phyloP scores from a whole-genome alignment of 2,888 invertebrate genomes.

The Sepioteuthis lessoniana region DNA sequence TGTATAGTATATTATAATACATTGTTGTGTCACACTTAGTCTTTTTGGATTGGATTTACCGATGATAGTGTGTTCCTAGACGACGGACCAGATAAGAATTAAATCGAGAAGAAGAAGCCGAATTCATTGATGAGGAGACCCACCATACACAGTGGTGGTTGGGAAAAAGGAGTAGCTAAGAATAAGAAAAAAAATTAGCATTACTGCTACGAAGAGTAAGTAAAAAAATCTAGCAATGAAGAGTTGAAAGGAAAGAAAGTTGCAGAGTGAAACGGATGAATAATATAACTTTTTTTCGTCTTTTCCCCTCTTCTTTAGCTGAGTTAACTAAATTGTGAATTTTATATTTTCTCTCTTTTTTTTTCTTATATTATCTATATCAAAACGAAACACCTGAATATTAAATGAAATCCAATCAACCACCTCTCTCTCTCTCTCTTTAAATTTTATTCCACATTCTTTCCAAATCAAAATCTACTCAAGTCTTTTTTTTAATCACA shows the following conservation, averaged over 20 bases:
- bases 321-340: background rate
- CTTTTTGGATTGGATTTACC: too few relatives aligned
- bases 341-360: background rate
- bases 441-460: too few relatives aligned
- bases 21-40: too few relatives aligned
- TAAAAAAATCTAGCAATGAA: background rate
- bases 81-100: too few relatives aligned
- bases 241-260: background rate
- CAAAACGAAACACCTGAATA: background rate
- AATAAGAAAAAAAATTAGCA: background rate
- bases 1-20: too few relatives aligned
- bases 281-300: background rate
- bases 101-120: background rate
- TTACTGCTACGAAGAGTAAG: slow-evolving; percentile 33
- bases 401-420: background rate
- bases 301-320: background rate
- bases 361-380: background rate
- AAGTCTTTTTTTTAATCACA: too few relatives aligned
- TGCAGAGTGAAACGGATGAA: slow-evolving; percentile 4
- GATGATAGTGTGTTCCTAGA: too few relatives aligned
- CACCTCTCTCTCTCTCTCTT: too few relatives aligned
- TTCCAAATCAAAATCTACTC: too few relatives aligned
- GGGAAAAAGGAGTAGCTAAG: background rate
- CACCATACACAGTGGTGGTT: slow-evolving; percentile 25
- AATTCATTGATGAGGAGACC: background rate